Evolutionary conservation across 2,113 vertebrate species (phyloP).

Genomic region (Chlamydotis undulata): DNA sequence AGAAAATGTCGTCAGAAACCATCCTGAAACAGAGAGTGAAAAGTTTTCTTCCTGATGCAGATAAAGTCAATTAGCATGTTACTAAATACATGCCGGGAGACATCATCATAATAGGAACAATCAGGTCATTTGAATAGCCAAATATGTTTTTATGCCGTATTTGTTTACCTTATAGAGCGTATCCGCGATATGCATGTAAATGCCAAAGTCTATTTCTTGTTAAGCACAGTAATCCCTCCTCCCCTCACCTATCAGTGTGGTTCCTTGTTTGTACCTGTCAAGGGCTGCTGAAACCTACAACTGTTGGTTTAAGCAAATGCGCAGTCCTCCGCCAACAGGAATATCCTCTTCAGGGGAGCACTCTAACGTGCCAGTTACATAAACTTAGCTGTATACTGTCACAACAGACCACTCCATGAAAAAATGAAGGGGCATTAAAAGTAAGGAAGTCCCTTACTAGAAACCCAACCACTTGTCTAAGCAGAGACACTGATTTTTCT

Average conservation of each 20-base stretch:
- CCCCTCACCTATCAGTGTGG: conserved; percentile 31
- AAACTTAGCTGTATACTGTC: conserved; percentile 62
- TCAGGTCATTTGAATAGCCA: conserved; percentile 48
- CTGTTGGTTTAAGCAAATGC: conserved; percentile 78
- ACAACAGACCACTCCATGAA: not conserved
- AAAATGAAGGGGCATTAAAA: not conserved
- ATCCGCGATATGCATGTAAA: conserved; percentile 32
- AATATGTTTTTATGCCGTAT: conserved; percentile 41
- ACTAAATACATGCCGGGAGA: conserved; percentile 21
- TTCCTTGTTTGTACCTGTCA: conserved; percentile 78
- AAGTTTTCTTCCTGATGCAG: not conserved
- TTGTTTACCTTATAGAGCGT: conserved; percentile 43
- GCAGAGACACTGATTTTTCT: not conserved
- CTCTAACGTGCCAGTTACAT: conserved; percentile 70
- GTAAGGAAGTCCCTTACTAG: not conserved
- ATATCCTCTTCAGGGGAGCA: conserved; percentile 76
- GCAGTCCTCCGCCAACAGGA: conserved; percentile 73
- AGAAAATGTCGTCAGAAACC: not conserved
- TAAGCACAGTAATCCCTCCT: not conserved
- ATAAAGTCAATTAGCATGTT: not conserved
- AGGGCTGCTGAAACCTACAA: conserved; percentile 64
- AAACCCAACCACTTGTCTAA: not conserved
- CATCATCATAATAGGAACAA: conserved; percentile 47
- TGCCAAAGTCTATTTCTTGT: conserved; percentile 59
- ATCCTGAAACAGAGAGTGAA: not conserved